These are phyloP conservation scores for Adela reaumurella DNA, from an alignment of 2,888 invertebrate species.

Conservation along the genomic window DNA sequence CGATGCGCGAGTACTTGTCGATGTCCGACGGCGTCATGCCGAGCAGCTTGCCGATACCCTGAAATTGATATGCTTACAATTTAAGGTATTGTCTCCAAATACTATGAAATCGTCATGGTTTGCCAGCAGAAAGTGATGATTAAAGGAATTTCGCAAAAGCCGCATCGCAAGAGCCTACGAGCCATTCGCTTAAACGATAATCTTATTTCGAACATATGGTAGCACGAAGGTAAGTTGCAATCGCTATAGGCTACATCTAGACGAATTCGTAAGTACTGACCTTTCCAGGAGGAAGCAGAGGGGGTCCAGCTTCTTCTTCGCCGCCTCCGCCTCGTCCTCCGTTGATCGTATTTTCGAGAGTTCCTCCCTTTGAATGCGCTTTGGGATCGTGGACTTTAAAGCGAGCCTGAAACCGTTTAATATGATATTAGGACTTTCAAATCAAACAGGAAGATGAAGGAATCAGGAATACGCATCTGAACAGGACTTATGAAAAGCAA, in stretches of 20 bases:
- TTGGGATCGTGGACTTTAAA: conserved; percentile 85
- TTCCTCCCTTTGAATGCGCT: conserved; percentile 79
- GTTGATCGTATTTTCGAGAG: conserved; percentile 78
- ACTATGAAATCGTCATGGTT: background rate
- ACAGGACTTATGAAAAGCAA: too few species aligned
- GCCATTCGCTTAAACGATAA: too few species aligned
- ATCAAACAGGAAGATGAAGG: too few species aligned
- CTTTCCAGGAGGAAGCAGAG: conserved; percentile 73
- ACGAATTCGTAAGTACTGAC: conserved; percentile 20
- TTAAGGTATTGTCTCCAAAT: background rate
- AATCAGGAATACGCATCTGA: too few species aligned
- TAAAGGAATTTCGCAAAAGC: too few species aligned
- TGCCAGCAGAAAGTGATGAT: too few species aligned
- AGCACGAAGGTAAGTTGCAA: too few species aligned
- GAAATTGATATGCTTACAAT: conserved; percentile 4
- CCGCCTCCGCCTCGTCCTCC: conserved; percentile 59
- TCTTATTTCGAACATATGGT: too few species aligned
- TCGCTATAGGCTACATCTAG: background rate
- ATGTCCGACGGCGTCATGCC: conserved; percentile 88
- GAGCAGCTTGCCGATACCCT: conserved; percentile 75
- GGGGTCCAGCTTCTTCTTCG: conserved; percentile 49
- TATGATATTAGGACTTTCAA: too few species aligned
- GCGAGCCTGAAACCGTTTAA: conserved; percentile 72
- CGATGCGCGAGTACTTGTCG: conserved; percentile 90
- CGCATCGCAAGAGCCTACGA: background rate